Conservation (phyloP, 2,888 invertebrate genomes). For the Apeira syringaria region DNA sequence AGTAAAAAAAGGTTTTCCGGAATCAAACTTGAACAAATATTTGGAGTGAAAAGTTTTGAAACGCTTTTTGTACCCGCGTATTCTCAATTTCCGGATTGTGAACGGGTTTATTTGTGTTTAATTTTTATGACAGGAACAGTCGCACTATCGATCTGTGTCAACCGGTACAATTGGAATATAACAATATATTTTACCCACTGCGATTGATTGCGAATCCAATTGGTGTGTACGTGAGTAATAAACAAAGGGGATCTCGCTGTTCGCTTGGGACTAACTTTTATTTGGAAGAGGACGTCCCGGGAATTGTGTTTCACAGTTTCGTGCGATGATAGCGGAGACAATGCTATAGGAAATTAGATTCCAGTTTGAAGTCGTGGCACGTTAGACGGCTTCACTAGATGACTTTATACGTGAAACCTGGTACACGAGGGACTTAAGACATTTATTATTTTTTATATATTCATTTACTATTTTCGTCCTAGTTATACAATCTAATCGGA, state of each 20-base stretch:
- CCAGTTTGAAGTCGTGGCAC: slow-evolving; percentile 62
- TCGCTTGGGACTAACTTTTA: slow-evolving; percentile 25
- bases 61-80: slow-evolving; percentile 27
- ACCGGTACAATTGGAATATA: slow-evolving; percentile 1
- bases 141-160: slow-evolving; percentile 6
- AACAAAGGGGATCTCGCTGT: slow-evolving; percentile 11
- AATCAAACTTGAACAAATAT: slow-evolving; percentile 67
- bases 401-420: slow-evolving; percentile 34
- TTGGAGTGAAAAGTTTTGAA: slow-evolving; percentile 54
- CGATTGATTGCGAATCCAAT: slow-evolving; percentile 17
- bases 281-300: slow-evolving; percentile 21
- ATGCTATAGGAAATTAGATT: slow-evolving; percentile 73
- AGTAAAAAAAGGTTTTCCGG: slow-evolving; percentile 52
- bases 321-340: slow-evolving; percentile 56
- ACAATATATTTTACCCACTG: slow-evolving; percentile 3
- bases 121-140: slow-evolving; percentile 18
- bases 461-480: too few species aligned
- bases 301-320: slow-evolving; percentile 34
- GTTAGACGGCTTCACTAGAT: slow-evolving; percentile 53
- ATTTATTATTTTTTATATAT: slow-evolving; percentile 1
- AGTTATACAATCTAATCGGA: too few species aligned
- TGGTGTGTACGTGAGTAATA: slow-evolving; percentile 16
- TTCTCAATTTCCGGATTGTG: slow-evolving; percentile 41
- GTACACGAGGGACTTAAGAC: slow-evolving; percentile 31
- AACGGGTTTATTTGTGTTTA: slow-evolving; percentile 29